Conservation (phyloP, 1,140 invertebrate genomes). For the Gonatopus flavifemur region DNA sequence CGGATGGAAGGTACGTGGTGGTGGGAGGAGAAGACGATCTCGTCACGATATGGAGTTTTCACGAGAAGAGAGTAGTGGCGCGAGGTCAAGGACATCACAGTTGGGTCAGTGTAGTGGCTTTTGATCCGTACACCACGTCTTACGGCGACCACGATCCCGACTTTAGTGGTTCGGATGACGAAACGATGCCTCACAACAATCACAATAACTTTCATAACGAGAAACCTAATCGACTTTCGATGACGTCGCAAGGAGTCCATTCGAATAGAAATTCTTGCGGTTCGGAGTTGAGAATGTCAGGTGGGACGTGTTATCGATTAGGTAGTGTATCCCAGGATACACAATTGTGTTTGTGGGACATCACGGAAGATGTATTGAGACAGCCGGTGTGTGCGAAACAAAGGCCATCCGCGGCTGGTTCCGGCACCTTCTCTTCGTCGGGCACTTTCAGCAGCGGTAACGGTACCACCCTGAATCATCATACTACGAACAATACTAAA, state of each 20-base stretch:
- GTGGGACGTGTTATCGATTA: slow-evolving; percentile 78
- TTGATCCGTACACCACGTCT: slow-evolving; percentile 87
- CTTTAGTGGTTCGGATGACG: slow-evolving; percentile 65
- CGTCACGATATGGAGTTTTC: slow-evolving; percentile 95
- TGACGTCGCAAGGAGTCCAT: slow-evolving; percentile 46
- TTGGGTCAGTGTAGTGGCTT: slow-evolving; percentile 97
- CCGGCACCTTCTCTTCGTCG: slow-evolving; percentile 40
- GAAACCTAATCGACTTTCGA: slow-evolving; percentile 39
- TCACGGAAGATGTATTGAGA: slow-evolving; percentile 90
- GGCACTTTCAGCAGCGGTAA: slow-evolving; percentile 52
- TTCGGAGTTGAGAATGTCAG: slow-evolving; percentile 60
- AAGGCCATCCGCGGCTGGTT: slow-evolving; percentile 44
- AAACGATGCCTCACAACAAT: slow-evolving; percentile 56
- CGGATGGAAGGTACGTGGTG: slow-evolving; percentile 92
- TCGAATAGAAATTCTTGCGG: slow-evolving; percentile 59
- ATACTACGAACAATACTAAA: slow-evolving; percentile 44
- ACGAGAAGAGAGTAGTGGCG: slow-evolving; percentile 91
- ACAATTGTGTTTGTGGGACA: slow-evolving; percentile 96
- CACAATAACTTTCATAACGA: slow-evolving; percentile 56
- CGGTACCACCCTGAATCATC: slow-evolving; percentile 45
- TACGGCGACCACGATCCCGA: slow-evolving; percentile 63
- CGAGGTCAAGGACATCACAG: slow-evolving; percentile 92
- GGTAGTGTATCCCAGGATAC: slow-evolving; percentile 99
- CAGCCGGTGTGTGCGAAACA: slow-evolving; percentile 62
- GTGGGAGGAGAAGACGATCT: slow-evolving; percentile 98